Conservation (phyloP, 2,113 vertebrate species). For the Barbus barbus region DNA sequence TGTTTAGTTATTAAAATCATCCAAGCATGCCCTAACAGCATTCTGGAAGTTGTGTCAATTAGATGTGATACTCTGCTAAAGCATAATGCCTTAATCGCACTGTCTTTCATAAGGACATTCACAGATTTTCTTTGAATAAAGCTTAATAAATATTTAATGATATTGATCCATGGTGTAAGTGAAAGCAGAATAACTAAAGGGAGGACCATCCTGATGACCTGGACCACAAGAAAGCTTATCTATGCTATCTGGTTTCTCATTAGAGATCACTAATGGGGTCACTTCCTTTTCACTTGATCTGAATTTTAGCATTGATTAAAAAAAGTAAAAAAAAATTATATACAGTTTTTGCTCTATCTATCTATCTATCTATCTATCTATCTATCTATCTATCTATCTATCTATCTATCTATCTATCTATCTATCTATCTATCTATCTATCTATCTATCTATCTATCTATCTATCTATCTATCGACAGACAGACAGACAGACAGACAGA, state of each 20-base stretch:
- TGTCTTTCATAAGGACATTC: not conserved
- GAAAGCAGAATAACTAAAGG: conserved; percentile 17
- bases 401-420: too few species aligned
- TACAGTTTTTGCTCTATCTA: too few species aligned
- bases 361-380: too few species aligned
- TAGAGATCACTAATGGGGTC: conserved; percentile 21
- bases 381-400: too few species aligned
- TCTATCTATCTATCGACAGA: too few species aligned
- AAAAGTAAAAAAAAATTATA: too few species aligned
- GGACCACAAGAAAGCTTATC: conserved; percentile 12
- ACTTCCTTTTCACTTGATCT: not conserved
- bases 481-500: too few species aligned
- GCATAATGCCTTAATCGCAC: not conserved
- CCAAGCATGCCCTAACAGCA: conserved; percentile 4
- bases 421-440: too few species aligned
- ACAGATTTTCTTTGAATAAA: not conserved
- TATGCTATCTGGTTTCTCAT: conserved; percentile 18
- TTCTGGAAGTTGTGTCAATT: not conserved
- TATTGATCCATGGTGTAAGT: conserved; percentile 29
- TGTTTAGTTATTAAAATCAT: not conserved
- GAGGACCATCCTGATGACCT: conserved; percentile 4
- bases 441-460: too few species aligned
- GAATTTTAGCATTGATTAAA: not conserved
- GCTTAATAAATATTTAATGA: conserved; percentile 22
- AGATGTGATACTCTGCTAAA: not conserved